These are phyloP conservation scores for Rhinolophus sinicus DNA, from an alignment of 2,113 vertebrate genomes.

Conservation along the genomic window DNA sequence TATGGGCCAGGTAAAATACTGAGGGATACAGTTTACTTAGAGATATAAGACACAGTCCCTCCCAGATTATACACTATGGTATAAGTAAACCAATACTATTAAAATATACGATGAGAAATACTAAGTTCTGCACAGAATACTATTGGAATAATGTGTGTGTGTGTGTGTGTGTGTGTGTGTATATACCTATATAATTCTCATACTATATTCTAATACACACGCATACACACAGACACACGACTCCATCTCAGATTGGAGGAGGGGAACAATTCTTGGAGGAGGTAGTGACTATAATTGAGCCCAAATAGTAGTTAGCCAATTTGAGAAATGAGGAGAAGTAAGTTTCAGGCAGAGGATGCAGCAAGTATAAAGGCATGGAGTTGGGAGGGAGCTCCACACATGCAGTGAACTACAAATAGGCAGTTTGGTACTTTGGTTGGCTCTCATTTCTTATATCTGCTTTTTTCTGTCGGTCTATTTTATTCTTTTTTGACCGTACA, in stretches of 20 bases:
- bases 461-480: not conserved
- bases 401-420: not conserved
- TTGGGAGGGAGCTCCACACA: not conserved
- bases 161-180: not conserved
- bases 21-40: not conserved
- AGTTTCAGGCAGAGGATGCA: not conserved
- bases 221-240: not conserved
- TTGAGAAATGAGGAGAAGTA: not conserved
- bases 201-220: no score
- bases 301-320: not conserved
- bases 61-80: not conserved
- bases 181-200: no score
- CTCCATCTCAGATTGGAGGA: not conserved
- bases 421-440: not conserved
- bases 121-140: not conserved
- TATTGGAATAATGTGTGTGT: not conserved
- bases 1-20: not conserved
- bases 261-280: slow-evolving; percentile 13
- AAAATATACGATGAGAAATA: not conserved
- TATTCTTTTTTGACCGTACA: not conserved
- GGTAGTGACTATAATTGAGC: not conserved
- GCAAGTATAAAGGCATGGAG: not conserved
- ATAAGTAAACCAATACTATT: not conserved
- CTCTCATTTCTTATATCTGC: not conserved
- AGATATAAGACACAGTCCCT: not conserved